phyloP scores from a whole-genome alignment of 1,140 invertebrate species.

The Chrysoperla carnea region DNA sequence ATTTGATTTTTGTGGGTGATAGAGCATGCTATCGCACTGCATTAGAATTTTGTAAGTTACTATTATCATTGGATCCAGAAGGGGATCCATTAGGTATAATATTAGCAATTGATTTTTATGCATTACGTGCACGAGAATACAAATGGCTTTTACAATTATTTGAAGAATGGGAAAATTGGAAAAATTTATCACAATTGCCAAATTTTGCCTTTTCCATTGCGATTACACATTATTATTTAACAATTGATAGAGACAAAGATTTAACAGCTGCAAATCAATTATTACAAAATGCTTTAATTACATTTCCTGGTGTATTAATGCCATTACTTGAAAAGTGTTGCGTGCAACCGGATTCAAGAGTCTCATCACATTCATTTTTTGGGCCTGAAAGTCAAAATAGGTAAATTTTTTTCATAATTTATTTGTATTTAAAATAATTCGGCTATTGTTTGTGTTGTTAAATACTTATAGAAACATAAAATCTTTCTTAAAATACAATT shows the following conservation, averaged over 20 bases:
- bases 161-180: conserved; percentile 40
- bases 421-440: not conserved
- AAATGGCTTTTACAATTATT: conserved; percentile 63
- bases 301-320: conserved; percentile 64
- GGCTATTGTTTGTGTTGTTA: not conserved
- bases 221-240: conserved; percentile 48
- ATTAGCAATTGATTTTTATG: conserved; percentile 75
- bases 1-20: conserved; percentile 62
- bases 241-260: conserved; percentile 15
- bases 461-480: not conserved
- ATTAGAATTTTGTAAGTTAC: conserved; percentile 58
- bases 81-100: conserved; percentile 68
- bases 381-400: conserved; percentile 17
- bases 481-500: too few relatives aligned
- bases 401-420: conserved; percentile 9
- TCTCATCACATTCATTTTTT: conserved; percentile 33
- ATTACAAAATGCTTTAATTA: conserved; percentile 60
- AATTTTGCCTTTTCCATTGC: conserved; percentile 79
- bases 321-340: conserved; percentile 61
- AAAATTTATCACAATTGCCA: conserved; percentile 64
- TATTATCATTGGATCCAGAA: conserved; percentile 64
- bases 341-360: conserved; percentile 46
- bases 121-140: conserved; percentile 62
- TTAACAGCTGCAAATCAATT: conserved; percentile 34
- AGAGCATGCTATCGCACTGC: conserved; percentile 66